These are phyloP conservation scores for Xenotilapia longispinis DNA, from an alignment of 2,113 vertebrate species.

Conservation along the genomic window DNA sequence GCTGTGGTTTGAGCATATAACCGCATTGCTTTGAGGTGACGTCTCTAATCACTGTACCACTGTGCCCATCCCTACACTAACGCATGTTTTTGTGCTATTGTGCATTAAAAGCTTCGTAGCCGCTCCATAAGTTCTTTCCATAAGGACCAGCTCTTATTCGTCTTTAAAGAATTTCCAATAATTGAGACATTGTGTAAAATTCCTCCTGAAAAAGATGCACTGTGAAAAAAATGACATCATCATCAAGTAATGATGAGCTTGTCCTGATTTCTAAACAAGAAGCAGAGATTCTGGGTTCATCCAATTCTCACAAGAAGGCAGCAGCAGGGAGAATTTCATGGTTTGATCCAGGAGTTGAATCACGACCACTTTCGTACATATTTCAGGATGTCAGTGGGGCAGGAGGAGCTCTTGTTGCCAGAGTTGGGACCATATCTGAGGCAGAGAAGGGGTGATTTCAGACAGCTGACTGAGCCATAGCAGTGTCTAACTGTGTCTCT, in stretches of 20 bases:
- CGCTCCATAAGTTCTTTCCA: neutral
- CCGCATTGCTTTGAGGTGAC: neutral
- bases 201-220: neutral
- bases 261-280: neutral
- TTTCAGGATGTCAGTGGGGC: neutral
- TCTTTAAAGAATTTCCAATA: neutral
- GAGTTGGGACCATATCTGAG: neutral
- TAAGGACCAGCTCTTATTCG: rapidly evolving
- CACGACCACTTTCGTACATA: neutral
- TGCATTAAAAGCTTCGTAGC: neutral
- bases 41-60: neutral
- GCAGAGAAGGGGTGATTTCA: neutral
- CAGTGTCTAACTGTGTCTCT: neutral
- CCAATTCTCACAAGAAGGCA: neutral
- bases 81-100: neutral
- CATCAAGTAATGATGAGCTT: neutral
- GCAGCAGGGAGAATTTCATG: neutral
- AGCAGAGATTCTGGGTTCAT: neutral
- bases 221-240: neutral
- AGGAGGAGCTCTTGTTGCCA: neutral
- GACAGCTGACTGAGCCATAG: neutral
- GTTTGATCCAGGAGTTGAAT: neutral
- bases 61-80: neutral
- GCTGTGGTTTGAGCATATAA: neutral
- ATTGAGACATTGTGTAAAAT: neutral